A percentile compares a stretch with the other conserved stretches of the same genome.
Conservation (phyloP, 2,888 invertebrate genomes). For the Pyrochroa serraticornis region DNA sequence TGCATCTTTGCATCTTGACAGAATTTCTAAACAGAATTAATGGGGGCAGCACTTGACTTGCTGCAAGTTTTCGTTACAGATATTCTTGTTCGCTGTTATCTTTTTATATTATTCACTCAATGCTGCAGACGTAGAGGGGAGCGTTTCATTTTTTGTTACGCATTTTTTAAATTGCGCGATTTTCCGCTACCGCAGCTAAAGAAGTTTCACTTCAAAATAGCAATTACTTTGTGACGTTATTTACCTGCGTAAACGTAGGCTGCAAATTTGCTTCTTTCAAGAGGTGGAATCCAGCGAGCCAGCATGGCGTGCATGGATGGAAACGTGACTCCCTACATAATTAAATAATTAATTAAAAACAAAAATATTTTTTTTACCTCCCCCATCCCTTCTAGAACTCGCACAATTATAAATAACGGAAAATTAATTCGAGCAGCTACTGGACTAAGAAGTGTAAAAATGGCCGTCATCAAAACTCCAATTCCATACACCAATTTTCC, state of each 20-base stretch:
- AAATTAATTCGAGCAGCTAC: conserved; percentile 74
- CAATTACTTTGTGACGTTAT: too few species aligned
- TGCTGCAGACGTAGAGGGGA: too few species aligned
- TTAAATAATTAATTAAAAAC: conserved; percentile 4
- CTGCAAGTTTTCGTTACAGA: too few species aligned
- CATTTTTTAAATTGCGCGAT: too few species aligned
- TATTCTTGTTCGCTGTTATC: too few species aligned
- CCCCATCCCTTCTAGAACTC: conserved; percentile 82
- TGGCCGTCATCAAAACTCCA: conserved; percentile 79
- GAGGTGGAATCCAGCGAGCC: conserved; percentile 90
- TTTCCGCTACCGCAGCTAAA: too few species aligned
- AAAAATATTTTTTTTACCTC: conserved; percentile 62
- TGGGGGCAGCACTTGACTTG: too few species aligned
- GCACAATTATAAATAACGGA: conserved; percentile 73
- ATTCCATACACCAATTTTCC: conserved; percentile 87
- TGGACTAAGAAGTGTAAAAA: conserved; percentile 84
- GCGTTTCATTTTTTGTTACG: too few species aligned
- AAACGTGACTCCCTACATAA: conserved; percentile 78
- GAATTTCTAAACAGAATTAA: too few species aligned
- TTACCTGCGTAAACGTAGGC: conserved; percentile 83
- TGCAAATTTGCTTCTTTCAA: conserved; percentile 88
- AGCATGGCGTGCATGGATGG: conserved; percentile 95
- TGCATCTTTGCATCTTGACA: too few species aligned
- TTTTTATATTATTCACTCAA: too few species aligned
- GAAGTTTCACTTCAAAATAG: too few species aligned